Conservation (phyloP, 2,888 invertebrate species). For the Apodemia hepburni region DNA sequence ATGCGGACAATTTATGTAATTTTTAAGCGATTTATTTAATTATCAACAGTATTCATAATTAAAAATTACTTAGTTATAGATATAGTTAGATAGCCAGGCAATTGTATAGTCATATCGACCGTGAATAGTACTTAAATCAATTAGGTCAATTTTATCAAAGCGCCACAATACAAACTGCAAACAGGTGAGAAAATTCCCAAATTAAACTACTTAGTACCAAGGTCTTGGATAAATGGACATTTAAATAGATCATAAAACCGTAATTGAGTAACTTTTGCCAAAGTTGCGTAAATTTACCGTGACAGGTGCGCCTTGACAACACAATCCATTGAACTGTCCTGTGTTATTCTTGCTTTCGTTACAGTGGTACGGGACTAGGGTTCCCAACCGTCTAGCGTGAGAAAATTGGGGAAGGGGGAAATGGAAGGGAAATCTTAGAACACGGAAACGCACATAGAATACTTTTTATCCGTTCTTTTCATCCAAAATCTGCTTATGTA, state of each 20-base stretch:
- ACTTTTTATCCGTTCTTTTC: no score
- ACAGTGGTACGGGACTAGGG: background rate
- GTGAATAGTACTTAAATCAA: background rate
- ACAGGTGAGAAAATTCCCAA: background rate
- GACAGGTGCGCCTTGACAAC: constrained; percentile 2
- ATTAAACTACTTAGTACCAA: background rate
- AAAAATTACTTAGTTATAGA: no score
- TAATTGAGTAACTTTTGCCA: constrained; percentile 10
- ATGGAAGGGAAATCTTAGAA: no score
- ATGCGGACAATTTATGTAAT: no score
- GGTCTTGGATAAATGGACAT: constrained; percentile 3
- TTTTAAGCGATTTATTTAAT: no score
- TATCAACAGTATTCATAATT: no score
- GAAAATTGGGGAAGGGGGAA: no score
- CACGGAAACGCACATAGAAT: no score
- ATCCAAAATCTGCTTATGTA: no score
- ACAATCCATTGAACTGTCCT: background rate
- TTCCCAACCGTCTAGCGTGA: no score
- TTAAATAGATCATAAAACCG: background rate
- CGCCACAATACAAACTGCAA: background rate
- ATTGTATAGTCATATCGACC: background rate
- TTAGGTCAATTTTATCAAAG: background rate
- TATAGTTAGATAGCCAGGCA: no score
- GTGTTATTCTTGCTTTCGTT: background rate
- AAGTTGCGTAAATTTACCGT: constrained; percentile 2